Evolutionary conservation across 2,888 invertebrate genomes (phyloP).

Genomic region (Cactoblastis cactorum): DNA sequence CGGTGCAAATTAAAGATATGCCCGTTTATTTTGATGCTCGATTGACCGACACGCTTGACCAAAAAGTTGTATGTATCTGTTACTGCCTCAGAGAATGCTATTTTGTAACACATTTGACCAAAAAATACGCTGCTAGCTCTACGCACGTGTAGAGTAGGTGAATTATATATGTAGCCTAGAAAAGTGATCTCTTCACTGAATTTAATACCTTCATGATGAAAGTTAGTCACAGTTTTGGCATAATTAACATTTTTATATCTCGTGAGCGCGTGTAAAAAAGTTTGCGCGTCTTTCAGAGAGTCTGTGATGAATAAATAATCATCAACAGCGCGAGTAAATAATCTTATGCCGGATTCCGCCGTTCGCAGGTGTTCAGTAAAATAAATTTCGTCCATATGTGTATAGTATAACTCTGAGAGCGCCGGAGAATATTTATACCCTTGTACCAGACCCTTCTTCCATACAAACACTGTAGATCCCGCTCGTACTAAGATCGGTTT

Average conservation of each 20-base stretch:
- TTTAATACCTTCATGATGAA: conserved; percentile 43
- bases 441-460: conserved; percentile 69
- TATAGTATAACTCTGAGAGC: conserved; percentile 67
- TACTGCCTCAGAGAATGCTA: conserved; percentile 54
- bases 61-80: conserved; percentile 53
- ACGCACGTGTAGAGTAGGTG: conserved; percentile 53
- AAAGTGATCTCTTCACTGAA: conserved; percentile 54
- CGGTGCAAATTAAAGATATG: conserved; percentile 62
- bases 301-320: conserved; percentile 72
- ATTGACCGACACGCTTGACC: conserved; percentile 63
- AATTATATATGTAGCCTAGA: conserved; percentile 62
- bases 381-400: conserved; percentile 54
- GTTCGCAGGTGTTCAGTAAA: conserved; percentile 42
- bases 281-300: conserved; percentile 50
- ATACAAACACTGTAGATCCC: conserved; percentile 68
- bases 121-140: conserved; percentile 57
- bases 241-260: conserved; percentile 66
- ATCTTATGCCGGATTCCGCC: conserved; percentile 35
- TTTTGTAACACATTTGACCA: conserved; percentile 72
- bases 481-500: conserved; percentile 61
- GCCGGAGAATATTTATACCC: conserved; percentile 75
- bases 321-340: conserved; percentile 68
- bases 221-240: conserved; percentile 64
- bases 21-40: conserved; percentile 63
- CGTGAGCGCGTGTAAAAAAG: conserved; percentile 53